phyloP scores from a whole-genome alignment of 2,888 invertebrate species.

The Venustoraphidia nigricollis region DNA sequence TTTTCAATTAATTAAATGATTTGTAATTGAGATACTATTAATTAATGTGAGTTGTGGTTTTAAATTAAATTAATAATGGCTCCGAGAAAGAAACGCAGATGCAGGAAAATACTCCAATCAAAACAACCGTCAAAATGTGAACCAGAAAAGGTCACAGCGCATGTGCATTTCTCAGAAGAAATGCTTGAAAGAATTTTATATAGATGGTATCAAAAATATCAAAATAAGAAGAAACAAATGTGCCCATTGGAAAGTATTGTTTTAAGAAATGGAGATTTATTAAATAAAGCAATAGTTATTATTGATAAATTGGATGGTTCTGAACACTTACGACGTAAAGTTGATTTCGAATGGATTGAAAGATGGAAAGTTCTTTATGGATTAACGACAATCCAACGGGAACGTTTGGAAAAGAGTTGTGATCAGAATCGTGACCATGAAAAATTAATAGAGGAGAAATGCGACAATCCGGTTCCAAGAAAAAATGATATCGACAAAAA shows the following conservation, averaged over 20 bases:
- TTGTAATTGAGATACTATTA: background rate
- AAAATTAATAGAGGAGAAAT: no score
- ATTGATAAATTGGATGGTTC: constrained; percentile 2
- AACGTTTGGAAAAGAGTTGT: no score
- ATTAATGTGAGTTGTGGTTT: background rate
- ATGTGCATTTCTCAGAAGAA: constrained; percentile 3
- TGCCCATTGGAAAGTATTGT: background rate
- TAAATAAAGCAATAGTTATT: constrained; percentile 1
- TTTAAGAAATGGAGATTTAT: background rate
- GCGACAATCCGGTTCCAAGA: no score
- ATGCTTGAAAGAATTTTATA: constrained; percentile 4
- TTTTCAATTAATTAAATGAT: no score
- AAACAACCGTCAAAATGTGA: no score
- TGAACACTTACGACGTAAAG: background rate
- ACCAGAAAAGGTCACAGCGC: background rate
- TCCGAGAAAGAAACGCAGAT: background rate
- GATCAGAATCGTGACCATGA: no score
- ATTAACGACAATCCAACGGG: background rate
- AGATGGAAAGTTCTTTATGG: constrained; percentile 3
- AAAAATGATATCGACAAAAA: no score
- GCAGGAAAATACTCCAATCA: background rate
- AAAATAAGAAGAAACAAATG: constrained; percentile 2
- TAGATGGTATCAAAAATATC: constrained; percentile 6
- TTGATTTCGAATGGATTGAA: constrained; percentile 1
- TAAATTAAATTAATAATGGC: background rate